Conservation (phyloP, 30 jellyfish, hydroid and myxozoan species). For the Cassiopea xamachana region DNA sequence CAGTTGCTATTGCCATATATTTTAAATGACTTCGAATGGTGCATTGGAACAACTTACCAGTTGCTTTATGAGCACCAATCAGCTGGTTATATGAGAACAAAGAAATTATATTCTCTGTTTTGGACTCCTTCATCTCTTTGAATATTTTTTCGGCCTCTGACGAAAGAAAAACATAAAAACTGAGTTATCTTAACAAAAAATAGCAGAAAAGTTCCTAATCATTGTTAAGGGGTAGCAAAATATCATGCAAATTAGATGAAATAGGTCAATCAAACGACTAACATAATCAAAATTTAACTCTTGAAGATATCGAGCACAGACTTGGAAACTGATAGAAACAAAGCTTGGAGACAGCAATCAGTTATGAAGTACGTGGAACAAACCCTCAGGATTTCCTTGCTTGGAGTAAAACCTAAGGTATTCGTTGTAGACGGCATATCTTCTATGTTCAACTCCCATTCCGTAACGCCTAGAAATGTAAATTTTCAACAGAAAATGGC, state of each 20-base stretch:
- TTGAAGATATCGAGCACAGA: too few species aligned
- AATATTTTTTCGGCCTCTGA: conserved; percentile 60
- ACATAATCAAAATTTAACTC: too few species aligned
- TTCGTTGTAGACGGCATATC: conserved; percentile 54
- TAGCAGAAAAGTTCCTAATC: too few species aligned
- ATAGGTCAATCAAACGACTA: too few species aligned
- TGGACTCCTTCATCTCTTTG: conserved; percentile 56
- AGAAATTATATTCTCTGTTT: conserved; percentile 23
- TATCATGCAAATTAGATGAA: too few species aligned
- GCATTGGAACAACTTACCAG: conserved; percentile 12
- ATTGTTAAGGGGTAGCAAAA: too few species aligned
- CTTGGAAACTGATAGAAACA: too few species aligned
- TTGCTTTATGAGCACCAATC: conserved; percentile 49
- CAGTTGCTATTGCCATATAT: background rate
- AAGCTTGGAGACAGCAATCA: too few species aligned
- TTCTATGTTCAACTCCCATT: conserved; percentile 61
- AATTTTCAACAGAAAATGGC: background rate
- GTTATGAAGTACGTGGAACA: background rate
- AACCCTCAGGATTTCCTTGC: conserved; percentile 52
- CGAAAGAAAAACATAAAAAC: background rate
- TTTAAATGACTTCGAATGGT: too few species aligned
- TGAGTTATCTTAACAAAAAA: background rate
- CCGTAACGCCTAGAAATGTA: conserved; percentile 14
- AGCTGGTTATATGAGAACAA: conserved; percentile 48
- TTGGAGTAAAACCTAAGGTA: conserved; percentile 40